A percentile compares a stretch with the other conserved stretches of the same genome.
phyloP scores from a whole-genome alignment of 2,888 invertebrate genomes.

The Eudemis profundana region DNA sequence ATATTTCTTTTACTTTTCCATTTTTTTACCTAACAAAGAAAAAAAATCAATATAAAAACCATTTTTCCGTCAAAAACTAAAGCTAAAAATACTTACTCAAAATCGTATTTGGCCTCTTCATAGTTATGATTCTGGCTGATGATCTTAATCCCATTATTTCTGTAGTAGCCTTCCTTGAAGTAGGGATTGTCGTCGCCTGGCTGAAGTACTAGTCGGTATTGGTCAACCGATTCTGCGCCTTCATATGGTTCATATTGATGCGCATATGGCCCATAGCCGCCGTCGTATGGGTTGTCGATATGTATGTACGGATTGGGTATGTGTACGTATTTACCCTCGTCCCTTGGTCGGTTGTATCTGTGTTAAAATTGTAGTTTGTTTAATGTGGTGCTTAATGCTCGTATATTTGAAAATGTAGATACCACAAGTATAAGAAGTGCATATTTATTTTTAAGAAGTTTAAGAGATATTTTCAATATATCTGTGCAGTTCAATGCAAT shows the following conservation, averaged over 20 bases:
- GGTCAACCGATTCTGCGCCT: conserved; percentile 75
- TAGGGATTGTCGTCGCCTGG: conserved; percentile 72
- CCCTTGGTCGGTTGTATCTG: conserved; percentile 75
- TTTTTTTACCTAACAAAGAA: too few species aligned
- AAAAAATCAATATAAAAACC: too few species aligned
- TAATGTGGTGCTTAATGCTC: too few species aligned
- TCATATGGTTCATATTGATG: conserved; percentile 80
- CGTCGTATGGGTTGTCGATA: conserved; percentile 77
- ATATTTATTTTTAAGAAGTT: too few species aligned
- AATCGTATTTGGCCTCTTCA: conserved; percentile 81
- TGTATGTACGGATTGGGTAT: conserved; percentile 83
- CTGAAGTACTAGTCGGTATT: conserved; percentile 68
- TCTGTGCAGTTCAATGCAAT: too few species aligned
- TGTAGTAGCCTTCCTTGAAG: conserved; percentile 81
- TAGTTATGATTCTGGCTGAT: conserved; percentile 79
- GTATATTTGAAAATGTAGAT: too few species aligned
- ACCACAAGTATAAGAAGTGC: too few species aligned
- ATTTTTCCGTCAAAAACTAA: too few species aligned
- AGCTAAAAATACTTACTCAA: conserved; percentile 70
- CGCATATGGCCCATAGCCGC: conserved; percentile 75
- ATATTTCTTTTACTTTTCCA: too few species aligned
- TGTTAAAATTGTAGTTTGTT: conserved; percentile 43
- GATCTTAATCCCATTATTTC: conserved; percentile 82
- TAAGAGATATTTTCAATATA: too few species aligned
- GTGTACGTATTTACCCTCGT: conserved; percentile 84